These are phyloP conservation scores for Lasioglossum albipes DNA, from an alignment of 1,140 invertebrate genomes.

Conservation along the genomic window DNA sequence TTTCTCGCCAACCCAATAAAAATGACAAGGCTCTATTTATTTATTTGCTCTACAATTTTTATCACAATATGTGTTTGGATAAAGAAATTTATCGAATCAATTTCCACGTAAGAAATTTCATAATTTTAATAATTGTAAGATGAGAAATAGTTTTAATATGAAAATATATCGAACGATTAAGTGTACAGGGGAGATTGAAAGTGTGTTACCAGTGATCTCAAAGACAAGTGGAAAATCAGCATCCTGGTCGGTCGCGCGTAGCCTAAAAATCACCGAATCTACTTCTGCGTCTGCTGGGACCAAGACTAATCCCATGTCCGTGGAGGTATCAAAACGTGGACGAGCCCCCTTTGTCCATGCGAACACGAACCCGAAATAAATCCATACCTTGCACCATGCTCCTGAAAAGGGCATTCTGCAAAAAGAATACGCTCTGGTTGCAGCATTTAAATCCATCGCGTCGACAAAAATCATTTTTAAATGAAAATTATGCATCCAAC, in stretches of 20 bases:
- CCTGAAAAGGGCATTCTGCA: conserved; percentile 76
- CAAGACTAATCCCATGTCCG: conserved; percentile 88
- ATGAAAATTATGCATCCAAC: too few relatives aligned
- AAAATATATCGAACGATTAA: too few relatives aligned
- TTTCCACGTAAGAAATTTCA: too few relatives aligned
- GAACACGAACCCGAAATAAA: conserved; percentile 75
- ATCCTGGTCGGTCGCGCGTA: conserved; percentile 92
- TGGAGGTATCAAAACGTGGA: conserved; percentile 90
- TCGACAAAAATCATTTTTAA: too few relatives aligned
- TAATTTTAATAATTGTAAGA: too few relatives aligned
- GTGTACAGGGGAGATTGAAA: too few relatives aligned
- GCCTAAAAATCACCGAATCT: conserved; percentile 90
- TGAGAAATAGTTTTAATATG: too few relatives aligned
- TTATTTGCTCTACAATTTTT: too few relatives aligned
- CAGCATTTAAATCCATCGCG: background rate
- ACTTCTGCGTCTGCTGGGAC: conserved; percentile 90
- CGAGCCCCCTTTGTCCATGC: conserved; percentile 79
- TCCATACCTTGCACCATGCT: conserved; percentile 77
- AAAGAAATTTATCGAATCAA: too few relatives aligned
- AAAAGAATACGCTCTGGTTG: conserved; percentile 10
- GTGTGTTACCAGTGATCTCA: conserved; percentile 85
- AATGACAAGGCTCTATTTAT: too few relatives aligned
- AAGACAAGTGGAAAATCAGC: conserved; percentile 92
- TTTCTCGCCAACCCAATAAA: too few relatives aligned
- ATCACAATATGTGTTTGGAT: too few relatives aligned